Percentiles rank a stretch among this genome's conserved stretches.
Conservation (phyloP, 1,140 invertebrate genomes). For the Maniola jurtina region DNA sequence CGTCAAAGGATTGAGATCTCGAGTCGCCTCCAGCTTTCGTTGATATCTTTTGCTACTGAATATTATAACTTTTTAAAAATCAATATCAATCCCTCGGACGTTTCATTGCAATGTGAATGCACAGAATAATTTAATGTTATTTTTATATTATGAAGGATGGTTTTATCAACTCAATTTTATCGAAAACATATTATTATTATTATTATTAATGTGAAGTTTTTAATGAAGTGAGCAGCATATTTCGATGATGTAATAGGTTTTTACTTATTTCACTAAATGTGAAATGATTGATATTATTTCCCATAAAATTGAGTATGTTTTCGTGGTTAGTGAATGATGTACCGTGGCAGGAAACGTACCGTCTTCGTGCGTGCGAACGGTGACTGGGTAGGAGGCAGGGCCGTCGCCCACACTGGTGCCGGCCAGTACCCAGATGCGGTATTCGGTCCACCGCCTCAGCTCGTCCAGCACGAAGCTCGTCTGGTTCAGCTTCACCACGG, state of each 20-base stretch:
- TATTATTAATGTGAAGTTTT: too few species aligned
- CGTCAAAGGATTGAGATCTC: slow-evolving; percentile 27
- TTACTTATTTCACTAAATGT: too few species aligned
- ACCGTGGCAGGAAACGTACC: slow-evolving; percentile 89
- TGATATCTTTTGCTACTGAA: too few species aligned
- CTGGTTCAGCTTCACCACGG: slow-evolving; percentile 87
- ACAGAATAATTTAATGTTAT: slow-evolving; percentile 18
- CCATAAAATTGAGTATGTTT: slow-evolving; percentile 36
- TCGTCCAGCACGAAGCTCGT: slow-evolving; percentile 91
- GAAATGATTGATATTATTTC: background rate
- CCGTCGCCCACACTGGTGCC: slow-evolving; percentile 96
- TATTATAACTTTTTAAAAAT: too few species aligned
- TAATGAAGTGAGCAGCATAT: too few species aligned
- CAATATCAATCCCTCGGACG: slow-evolving; percentile 1
- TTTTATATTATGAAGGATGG: background rate
- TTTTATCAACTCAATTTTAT: background rate
- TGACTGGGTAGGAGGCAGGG: slow-evolving; percentile 92
- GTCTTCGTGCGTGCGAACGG: slow-evolving; percentile 97
- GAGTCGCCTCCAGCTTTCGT: too few species aligned
- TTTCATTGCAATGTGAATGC: slow-evolving; percentile 31
- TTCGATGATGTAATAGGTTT: too few species aligned
- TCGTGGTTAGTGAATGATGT: background rate
- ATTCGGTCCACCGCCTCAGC: slow-evolving; percentile 96
- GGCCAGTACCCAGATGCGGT: slow-evolving; percentile 96
- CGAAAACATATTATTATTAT: background rate